phyloP scores from a whole-genome alignment of 2,888 invertebrate genomes.

The Metopia argyrocephala region DNA sequence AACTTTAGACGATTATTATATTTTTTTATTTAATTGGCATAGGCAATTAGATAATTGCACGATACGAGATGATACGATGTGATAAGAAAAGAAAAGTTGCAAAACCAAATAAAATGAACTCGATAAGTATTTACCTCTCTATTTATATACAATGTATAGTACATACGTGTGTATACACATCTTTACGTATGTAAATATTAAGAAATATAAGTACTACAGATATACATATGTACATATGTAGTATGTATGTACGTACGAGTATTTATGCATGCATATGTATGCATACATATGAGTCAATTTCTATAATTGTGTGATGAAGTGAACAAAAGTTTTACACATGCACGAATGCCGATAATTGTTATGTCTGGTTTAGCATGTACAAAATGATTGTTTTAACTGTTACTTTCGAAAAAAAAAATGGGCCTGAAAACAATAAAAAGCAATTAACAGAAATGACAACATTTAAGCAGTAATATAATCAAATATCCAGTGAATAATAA shows the following conservation, averaged over 20 bases:
- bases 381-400: slow-evolving; percentile 32
- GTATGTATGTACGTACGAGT: neutral
- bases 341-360: neutral
- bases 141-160: too few species aligned
- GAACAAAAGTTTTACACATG: too few species aligned
- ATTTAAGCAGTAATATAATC: slow-evolving; percentile 9
- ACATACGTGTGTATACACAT: too few species aligned
- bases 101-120: slow-evolving; percentile 3
- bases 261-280: too few species aligned
- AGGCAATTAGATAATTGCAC: neutral
- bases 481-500: slow-evolving; percentile 34
- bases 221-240: slow-evolving; percentile 17
- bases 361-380: slow-evolving; percentile 6
- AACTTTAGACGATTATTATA: neutral
- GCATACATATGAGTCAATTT: too few species aligned
- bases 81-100: neutral
- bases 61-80: too few species aligned
- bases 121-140: too few species aligned
- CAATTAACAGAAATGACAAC: slow-evolving; percentile 30
- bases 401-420: slow-evolving; percentile 42
- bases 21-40: slow-evolving; percentile 35
- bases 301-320: too few species aligned
- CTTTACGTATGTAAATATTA: slow-evolving; percentile 17
- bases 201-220: slow-evolving; percentile 43
- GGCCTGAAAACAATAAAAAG: slow-evolving; percentile 29